Conservation (phyloP, 2,888 invertebrate genomes). For the Drosophila nigritarsus region DNA sequence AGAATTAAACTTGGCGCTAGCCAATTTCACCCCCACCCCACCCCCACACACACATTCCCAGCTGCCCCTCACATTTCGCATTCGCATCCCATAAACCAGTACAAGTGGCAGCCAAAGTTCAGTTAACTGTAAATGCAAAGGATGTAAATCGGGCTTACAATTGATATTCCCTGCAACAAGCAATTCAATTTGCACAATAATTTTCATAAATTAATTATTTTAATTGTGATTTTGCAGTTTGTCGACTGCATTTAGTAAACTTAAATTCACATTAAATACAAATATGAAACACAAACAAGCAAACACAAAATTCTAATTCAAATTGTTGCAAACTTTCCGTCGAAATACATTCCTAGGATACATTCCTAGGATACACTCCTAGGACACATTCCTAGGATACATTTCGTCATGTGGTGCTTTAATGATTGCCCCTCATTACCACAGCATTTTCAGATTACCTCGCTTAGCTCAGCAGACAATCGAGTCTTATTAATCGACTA, state of each 20-base stretch:
- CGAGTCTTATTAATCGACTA: no score
- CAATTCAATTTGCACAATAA: not conserved
- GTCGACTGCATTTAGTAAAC: no score
- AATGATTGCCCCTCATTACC: no score
- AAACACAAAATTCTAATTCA: not conserved
- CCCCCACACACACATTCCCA: not conserved
- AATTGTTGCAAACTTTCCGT: not conserved
- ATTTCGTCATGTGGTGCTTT: accelerated
- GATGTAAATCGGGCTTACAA: slow-evolving; percentile 10
- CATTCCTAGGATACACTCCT: no score
- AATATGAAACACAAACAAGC: not conserved
- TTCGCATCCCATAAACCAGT: not conserved
- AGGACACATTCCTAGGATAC: no score
- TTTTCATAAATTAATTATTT: not conserved
- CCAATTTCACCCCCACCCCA: slow-evolving; percentile 31
- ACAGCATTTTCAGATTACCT: no score
- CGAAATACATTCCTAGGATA: no score
- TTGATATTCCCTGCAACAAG: slow-evolving; percentile 5
- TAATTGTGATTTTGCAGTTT: not conserved
- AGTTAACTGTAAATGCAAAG: slow-evolving; percentile 53
- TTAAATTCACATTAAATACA: not conserved
- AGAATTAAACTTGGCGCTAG: slow-evolving; percentile 73
- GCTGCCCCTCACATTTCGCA: not conserved
- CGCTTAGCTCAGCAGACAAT: no score
- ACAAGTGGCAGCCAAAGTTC: slow-evolving; percentile 35